phyloP scores from a whole-genome alignment of 1,140 invertebrate species.

The Drosophila equinoxialis region DNA sequence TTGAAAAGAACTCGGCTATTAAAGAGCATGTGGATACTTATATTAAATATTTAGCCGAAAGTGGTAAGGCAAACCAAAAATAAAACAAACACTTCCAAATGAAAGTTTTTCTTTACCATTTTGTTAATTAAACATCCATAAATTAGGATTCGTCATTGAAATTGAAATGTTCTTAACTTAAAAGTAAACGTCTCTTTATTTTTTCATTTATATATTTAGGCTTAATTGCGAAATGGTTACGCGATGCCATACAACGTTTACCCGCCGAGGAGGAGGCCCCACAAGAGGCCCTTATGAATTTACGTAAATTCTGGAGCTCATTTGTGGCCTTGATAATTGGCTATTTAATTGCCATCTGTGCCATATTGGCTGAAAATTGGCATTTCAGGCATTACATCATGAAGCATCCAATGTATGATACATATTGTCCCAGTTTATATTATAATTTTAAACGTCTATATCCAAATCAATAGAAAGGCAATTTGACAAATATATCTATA shows the following conservation, averaged over 20 bases:
- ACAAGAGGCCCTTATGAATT: constrained; percentile 88
- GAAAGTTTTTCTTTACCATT: too few species aligned
- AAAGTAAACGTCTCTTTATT: too few species aligned
- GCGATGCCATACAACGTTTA: constrained; percentile 86
- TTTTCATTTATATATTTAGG: constrained; percentile 29
- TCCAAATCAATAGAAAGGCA: constrained; percentile 34
- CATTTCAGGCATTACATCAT: constrained; percentile 88
- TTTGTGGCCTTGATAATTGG: constrained; percentile 88
- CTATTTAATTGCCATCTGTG: constrained; percentile 86
- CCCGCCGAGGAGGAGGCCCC: constrained; percentile 84
- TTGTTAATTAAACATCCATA: too few species aligned
- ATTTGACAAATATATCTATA: background rate
- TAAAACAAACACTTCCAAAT: too few species aligned
- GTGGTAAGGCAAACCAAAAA: constrained; percentile 84
- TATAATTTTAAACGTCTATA: constrained; percentile 73
- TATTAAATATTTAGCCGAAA: constrained; percentile 87
- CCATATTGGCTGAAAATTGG: constrained; percentile 86
- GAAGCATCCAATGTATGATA: constrained; percentile 88
- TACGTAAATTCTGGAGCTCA: constrained; percentile 90
- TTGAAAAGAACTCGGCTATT: constrained; percentile 91
- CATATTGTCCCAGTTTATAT: constrained; percentile 84
- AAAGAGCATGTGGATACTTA: constrained; percentile 88
- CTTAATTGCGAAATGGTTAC: constrained; percentile 90
- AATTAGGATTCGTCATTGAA: too few species aligned
- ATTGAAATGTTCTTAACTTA: too few species aligned